A percentile compares a stretch with the other conserved stretches of the same genome.
Evolutionary conservation across 1,140 invertebrate genomes (phyloP).

Genomic region (Riptortus pedestris): DNA sequence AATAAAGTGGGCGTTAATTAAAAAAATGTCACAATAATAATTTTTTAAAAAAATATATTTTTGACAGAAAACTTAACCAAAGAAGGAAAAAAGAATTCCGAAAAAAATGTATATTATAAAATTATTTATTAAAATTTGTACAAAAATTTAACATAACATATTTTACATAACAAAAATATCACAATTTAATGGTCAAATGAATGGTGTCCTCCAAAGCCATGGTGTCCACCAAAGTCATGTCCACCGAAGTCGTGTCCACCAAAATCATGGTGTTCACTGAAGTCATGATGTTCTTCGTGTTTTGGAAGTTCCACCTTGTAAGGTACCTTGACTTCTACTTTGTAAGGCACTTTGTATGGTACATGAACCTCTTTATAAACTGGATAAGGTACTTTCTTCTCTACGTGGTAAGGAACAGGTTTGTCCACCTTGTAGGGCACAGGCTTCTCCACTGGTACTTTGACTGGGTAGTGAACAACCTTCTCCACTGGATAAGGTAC

Average conservation of each 20-base stretch:
- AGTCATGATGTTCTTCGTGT: not conserved
- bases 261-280: not conserved
- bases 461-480: conserved; percentile 42
- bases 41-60: too few species aligned
- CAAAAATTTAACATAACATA: too few species aligned
- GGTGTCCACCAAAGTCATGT: not conserved
- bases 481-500: conserved; percentile 52
- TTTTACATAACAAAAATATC: too few species aligned
- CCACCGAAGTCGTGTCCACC: not conserved
- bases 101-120: too few species aligned
- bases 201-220: not conserved
- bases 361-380: conserved; percentile 38
- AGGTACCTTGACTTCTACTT: conserved; percentile 19
- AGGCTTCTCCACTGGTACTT: conserved; percentile 44
- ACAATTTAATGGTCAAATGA: too few species aligned
- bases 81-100: too few species aligned
- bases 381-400: conserved; percentile 54
- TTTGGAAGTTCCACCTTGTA: not conserved
- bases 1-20: too few species aligned
- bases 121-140: too few species aligned
- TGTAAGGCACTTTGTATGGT: conserved; percentile 17
- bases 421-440: conserved; percentile 46
- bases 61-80: too few species aligned
- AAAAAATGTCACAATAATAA: too few species aligned
- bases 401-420: conserved; percentile 49